These are phyloP conservation scores for Paralichthys olivaceus DNA, from an alignment of 2,113 vertebrate genomes.

Conservation along the genomic window DNA sequence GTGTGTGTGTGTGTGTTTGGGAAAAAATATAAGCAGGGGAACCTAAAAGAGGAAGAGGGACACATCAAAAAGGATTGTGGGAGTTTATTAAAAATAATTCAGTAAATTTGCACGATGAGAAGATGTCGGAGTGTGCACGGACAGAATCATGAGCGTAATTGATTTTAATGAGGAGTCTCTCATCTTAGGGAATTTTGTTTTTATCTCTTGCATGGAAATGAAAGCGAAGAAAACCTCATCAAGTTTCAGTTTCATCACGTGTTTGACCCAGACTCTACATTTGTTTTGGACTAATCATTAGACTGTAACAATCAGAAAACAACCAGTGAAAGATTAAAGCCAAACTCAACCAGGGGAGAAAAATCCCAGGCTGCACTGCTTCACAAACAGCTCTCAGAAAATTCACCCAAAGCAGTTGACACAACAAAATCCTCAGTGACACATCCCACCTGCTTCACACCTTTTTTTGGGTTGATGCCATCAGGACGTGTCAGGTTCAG, in stretches of 20 bases:
- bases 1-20: conserved; percentile 20
- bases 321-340: background rate
- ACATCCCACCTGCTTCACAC: too few species aligned
- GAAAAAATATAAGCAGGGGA: conserved; percentile 14
- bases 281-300: background rate
- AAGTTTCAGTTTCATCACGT: background rate
- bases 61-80: background rate
- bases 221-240: background rate
- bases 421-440: background rate
- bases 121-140: background rate
- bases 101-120: background rate
- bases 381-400: background rate
- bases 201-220: background rate
- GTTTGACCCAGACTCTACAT: background rate
- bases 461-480: too few species aligned
- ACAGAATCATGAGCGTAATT: background rate
- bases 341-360: too few species aligned
- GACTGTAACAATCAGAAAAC: background rate
- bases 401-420: background rate
- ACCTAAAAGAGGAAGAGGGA: conserved; percentile 9
- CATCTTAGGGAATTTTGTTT: background rate
- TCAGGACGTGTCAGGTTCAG: too few species aligned
- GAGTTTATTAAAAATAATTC: background rate
- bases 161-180: background rate
- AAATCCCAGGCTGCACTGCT: background rate